These are phyloP conservation scores for Callocephalon fimbriatum DNA, from an alignment of 2,113 vertebrate genomes.

Conservation along the genomic window DNA sequence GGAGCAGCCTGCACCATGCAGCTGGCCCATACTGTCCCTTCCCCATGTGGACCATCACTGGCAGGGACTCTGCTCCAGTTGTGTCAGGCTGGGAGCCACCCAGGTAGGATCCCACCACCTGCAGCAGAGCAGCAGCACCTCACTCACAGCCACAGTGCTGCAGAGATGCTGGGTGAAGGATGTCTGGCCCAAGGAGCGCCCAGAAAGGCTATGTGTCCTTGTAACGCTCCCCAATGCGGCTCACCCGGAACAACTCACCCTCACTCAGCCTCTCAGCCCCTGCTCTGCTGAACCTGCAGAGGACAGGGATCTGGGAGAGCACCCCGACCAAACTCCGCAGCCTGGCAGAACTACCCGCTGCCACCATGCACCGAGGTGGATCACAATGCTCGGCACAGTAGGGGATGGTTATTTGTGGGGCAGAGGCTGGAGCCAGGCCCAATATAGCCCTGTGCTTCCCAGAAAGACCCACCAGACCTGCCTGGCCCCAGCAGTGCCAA, in stretches of 20 bases:
- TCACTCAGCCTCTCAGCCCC: background rate
- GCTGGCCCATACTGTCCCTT: accelerated
- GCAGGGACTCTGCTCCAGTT: background rate
- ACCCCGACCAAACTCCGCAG: background rate
- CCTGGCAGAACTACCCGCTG: background rate
- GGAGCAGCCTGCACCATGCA: accelerated
- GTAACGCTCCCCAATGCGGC: accelerated
- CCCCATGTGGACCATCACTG: accelerated
- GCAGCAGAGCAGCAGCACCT: background rate
- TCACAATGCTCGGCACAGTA: accelerated
- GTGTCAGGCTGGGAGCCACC: background rate
- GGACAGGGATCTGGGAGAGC: background rate
- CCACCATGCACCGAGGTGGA: accelerated
- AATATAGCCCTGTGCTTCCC: background rate
- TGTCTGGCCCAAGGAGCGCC: accelerated
- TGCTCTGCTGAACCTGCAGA: background rate
- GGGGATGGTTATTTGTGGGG: background rate
- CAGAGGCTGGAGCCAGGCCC: background rate
- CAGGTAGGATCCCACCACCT: background rate
- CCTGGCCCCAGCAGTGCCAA: accelerated
- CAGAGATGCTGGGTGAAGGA: background rate
- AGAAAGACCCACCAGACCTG: accelerated
- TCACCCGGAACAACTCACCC: background rate
- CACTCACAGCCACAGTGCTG: accelerated
- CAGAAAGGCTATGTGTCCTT: background rate